Conservation (phyloP, 2,113 vertebrate species). For the Alligator mississippiensis region DNA sequence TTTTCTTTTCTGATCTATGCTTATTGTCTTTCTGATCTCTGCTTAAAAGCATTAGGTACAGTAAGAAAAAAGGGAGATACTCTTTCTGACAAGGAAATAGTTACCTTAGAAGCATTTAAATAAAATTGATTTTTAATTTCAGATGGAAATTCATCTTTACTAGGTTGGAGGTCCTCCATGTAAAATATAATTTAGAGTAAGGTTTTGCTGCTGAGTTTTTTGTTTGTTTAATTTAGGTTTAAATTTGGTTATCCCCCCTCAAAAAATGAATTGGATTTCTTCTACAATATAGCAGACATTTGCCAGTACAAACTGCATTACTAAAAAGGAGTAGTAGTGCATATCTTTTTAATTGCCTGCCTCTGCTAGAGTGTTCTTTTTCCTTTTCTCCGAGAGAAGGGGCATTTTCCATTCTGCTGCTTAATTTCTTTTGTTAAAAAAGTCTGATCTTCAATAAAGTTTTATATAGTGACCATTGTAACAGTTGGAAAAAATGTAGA, state of each 20-base stretch:
- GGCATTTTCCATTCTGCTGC: constrained; percentile 42
- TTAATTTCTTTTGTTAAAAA: constrained; percentile 58
- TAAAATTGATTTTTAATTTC: constrained; percentile 26
- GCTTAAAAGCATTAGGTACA: constrained; percentile 37
- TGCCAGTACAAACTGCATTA: constrained; percentile 25
- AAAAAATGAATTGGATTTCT: neutral
- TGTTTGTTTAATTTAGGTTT: neutral
- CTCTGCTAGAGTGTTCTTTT: constrained; percentile 53
- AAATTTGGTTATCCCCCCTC: no score
- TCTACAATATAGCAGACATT: neutral
- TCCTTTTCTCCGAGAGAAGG: constrained; percentile 53
- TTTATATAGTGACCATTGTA: neutral
- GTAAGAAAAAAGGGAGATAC: neutral
- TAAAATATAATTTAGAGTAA: neutral
- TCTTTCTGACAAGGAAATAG: neutral
- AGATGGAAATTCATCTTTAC: neutral
- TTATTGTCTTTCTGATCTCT: constrained; percentile 13
- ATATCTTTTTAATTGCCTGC: constrained; percentile 78
- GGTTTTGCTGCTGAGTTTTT: neutral
- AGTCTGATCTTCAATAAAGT: constrained; percentile 70
- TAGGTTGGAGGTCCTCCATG: neutral
- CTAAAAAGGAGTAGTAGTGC: constrained; percentile 64
- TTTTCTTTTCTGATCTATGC: neutral
- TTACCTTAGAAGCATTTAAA: constrained; percentile 8
- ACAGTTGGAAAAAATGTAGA: neutral